Percentiles rank a stretch among this genome's conserved stretches.
These are phyloP conservation scores for Lepeophtheirus nordmannii DNA, from an alignment of 2,888 invertebrate species.

Conservation along the genomic window DNA sequence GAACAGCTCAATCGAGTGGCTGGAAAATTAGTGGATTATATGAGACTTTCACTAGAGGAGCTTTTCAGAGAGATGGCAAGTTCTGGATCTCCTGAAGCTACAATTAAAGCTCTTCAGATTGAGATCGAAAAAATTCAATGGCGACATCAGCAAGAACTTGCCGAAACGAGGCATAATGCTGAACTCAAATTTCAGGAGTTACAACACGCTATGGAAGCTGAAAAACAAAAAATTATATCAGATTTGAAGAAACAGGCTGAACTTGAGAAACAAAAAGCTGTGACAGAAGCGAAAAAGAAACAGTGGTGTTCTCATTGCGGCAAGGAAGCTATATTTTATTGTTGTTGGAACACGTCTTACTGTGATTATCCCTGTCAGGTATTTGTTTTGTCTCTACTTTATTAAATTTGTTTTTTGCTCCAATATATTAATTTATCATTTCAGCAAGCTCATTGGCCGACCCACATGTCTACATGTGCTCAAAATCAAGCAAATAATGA, in stretches of 20 bases:
- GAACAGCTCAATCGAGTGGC: constrained; percentile 45
- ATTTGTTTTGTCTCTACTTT: not conserved
- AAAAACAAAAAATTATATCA: constrained; percentile 47
- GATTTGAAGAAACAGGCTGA: constrained; percentile 52
- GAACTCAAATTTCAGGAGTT: constrained; percentile 54
- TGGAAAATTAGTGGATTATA: constrained; percentile 51
- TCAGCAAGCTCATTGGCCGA: constrained; percentile 59
- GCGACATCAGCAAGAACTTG: constrained; percentile 54
- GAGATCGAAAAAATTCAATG: constrained; percentile 55
- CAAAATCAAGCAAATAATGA: constrained; percentile 23
- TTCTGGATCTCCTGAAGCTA: constrained; percentile 42
- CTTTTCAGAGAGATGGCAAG: constrained; percentile 42
- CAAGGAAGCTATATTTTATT: constrained; percentile 76
- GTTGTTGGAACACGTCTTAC: constrained; percentile 92
- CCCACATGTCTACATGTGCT: constrained; percentile 50
- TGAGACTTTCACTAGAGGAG: constrained; percentile 52
- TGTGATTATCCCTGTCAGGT: constrained; percentile 72
- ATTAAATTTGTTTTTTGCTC: constrained; percentile 1
- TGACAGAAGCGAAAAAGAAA: constrained; percentile 64
- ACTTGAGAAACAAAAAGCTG: constrained; percentile 50
- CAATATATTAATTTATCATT: not conserved
- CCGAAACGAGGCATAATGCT: constrained; percentile 54
- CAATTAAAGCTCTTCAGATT: constrained; percentile 44
- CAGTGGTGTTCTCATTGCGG: constrained; percentile 84
- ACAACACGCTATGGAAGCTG: constrained; percentile 51